Percentiles rank a stretch among this genome's conserved stretches.
phyloP scores from a whole-genome alignment of 2,113 vertebrate species.

The Protomyctophum bolini region DNA sequence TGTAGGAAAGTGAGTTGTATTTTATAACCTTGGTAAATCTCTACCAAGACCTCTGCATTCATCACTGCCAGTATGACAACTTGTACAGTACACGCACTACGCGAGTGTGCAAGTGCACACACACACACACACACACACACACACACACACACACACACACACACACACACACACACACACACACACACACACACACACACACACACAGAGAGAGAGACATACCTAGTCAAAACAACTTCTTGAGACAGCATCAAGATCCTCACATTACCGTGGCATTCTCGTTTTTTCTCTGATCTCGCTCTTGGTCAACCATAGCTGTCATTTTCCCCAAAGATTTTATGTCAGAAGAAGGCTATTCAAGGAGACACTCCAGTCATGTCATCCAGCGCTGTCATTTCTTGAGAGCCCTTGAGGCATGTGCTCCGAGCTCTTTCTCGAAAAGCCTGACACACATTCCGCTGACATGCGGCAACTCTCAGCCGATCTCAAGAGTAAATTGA shows the following conservation, averaged over 20 bases:
- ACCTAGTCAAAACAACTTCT: neutral
- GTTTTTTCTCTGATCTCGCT: neutral
- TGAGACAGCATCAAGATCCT: neutral
- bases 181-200: no score
- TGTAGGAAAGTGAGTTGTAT: neutral
- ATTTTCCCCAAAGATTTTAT: constrained; percentile 37
- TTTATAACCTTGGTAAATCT: neutral
- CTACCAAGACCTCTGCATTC: neutral
- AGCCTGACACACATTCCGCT: constrained; percentile 27
- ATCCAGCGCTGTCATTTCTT: constrained; percentile 34
- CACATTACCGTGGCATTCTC: neutral
- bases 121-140: no score
- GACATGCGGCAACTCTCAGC: constrained; percentile 12
- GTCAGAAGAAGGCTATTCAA: constrained; percentile 42
- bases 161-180: no score
- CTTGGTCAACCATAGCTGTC: neutral
- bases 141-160: no score
- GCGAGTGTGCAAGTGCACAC: no score
- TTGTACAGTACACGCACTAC: neutral
- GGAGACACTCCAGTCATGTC: constrained; percentile 28
- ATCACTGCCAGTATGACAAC: constrained; percentile 3
- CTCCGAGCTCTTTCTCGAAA: constrained; percentile 24
- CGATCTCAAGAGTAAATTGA: constrained; percentile 24
- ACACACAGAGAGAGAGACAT: neutral
- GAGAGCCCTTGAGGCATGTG: constrained; percentile 44